Conservation (phyloP, 2,888 invertebrate genomes). For the Apoda limacodes region DNA sequence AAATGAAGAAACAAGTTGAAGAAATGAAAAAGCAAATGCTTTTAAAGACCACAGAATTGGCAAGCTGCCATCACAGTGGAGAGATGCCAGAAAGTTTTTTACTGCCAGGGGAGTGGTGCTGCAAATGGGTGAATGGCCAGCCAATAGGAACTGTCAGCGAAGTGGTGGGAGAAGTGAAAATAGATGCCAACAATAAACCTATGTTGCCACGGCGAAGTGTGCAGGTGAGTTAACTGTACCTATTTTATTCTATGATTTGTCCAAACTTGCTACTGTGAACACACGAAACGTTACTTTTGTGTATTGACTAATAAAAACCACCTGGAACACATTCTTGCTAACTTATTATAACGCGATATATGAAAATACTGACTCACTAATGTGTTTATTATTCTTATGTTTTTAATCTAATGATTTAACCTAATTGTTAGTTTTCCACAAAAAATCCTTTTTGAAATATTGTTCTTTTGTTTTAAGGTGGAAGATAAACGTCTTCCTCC, state of each 20-base stretch:
- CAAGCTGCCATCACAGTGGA: slow-evolving; percentile 17
- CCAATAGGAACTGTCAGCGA: slow-evolving; percentile 71
- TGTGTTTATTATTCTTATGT: neutral
- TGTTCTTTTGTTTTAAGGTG: slow-evolving; percentile 53
- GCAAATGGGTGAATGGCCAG: slow-evolving; percentile 77
- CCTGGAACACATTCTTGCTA: too few relatives aligned
- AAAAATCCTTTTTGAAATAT: neutral
- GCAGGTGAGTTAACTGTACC: too few relatives aligned
- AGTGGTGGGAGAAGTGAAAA: slow-evolving; percentile 43
- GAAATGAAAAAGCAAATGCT: slow-evolving; percentile 49
- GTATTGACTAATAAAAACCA: too few relatives aligned
- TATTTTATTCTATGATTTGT: too few relatives aligned
- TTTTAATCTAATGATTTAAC: neutral
- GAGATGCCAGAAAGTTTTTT: slow-evolving; percentile 40
- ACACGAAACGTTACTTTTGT: too few relatives aligned
- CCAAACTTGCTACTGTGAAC: too few relatives aligned
- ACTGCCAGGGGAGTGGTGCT: slow-evolving; percentile 72
- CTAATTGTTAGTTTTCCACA: neutral
- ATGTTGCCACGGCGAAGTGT: slow-evolving; percentile 51
- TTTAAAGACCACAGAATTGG: slow-evolving; percentile 31
- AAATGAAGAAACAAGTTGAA: slow-evolving; percentile 47
- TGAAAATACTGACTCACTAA: too few relatives aligned
- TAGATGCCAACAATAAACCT: slow-evolving; percentile 41
- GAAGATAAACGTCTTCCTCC: slow-evolving; percentile 79
- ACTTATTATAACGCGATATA: too few relatives aligned